Conservation (phyloP, 2,113 vertebrate genomes). For the Salvelinus alpinus region DNA sequence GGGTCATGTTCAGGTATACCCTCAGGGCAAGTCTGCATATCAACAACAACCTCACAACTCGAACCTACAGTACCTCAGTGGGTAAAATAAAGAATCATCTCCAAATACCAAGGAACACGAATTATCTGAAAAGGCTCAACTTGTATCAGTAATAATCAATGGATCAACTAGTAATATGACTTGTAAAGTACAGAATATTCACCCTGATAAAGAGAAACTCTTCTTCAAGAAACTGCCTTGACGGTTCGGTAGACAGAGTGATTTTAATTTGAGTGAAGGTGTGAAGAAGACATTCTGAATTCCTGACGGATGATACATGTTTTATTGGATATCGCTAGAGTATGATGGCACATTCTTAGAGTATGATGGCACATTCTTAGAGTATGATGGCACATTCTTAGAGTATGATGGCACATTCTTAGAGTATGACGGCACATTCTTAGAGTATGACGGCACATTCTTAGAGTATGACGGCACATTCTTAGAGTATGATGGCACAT, state of each 20-base stretch:
- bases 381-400: too few relatives aligned
- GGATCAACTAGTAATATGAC: background rate
- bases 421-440: too few relatives aligned
- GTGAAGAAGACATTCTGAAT: conserved; percentile 28
- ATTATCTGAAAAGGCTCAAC: background rate
- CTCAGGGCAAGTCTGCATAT: conserved; percentile 58
- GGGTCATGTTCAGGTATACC: conserved; percentile 46
- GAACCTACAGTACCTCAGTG: conserved; percentile 58
- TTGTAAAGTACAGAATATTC: background rate
- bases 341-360: background rate
- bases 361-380: too few relatives aligned
- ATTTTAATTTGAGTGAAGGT: conserved; percentile 22
- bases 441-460: too few relatives aligned
- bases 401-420: too few relatives aligned
- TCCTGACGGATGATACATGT: conserved; percentile 47
- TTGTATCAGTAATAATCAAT: background rate
- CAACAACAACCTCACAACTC: conserved; percentile 18
- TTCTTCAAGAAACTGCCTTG: background rate
- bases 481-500: too few relatives aligned
- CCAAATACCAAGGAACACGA: conserved; percentile 15
- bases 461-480: too few relatives aligned
- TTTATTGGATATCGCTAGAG: conserved; percentile 53
- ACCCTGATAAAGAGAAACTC: background rate
- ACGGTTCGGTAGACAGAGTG: conserved; percentile 11
- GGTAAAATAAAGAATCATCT: conserved; percentile 25